These are phyloP conservation scores for Molossus molossus DNA, from an alignment of 2,797 vertebrate species.

Conservation along the genomic window DNA sequence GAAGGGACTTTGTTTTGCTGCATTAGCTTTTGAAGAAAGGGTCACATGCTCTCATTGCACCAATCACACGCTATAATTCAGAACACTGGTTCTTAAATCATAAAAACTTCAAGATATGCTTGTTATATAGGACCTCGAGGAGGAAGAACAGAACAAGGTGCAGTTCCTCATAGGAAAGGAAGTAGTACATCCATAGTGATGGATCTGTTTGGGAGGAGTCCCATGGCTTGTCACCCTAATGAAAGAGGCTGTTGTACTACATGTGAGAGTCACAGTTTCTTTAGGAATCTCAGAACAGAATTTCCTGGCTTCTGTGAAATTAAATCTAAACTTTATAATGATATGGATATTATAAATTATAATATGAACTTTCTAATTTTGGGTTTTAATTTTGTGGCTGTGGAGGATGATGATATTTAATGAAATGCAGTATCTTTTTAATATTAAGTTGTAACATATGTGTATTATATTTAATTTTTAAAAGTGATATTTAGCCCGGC, in stretches of 20 bases:
- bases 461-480: conserved; percentile 6
- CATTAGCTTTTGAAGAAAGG: neutral
- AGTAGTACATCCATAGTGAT: neutral
- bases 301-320: conserved; percentile 65
- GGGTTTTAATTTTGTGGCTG: conserved; percentile 66
- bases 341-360: conserved; percentile 29
- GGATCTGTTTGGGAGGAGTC: neutral
- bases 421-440: conserved; percentile 48
- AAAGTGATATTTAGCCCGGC: neutral
- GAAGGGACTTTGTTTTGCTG: neutral
- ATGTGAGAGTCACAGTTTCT: neutral
- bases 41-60: neutral
- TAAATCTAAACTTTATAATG: conserved; percentile 63
- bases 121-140: neutral
- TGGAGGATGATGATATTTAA: conserved; percentile 42
- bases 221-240: neutral
- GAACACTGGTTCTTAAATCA: conserved; percentile 25
- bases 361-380: conserved; percentile 62
- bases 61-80: neutral
- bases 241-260: conserved; percentile 1
- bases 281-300: conserved; percentile 47
- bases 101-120: neutral
- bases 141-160: conserved; percentile 8
- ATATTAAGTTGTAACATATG: conserved; percentile 27
- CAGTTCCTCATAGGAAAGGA: conserved; percentile 26